Percentiles rank a stretch among this genome's conserved stretches.
phyloP scores from a whole-genome alignment of 2,888 invertebrate genomes.

The Neocrepidodera transversa region DNA sequence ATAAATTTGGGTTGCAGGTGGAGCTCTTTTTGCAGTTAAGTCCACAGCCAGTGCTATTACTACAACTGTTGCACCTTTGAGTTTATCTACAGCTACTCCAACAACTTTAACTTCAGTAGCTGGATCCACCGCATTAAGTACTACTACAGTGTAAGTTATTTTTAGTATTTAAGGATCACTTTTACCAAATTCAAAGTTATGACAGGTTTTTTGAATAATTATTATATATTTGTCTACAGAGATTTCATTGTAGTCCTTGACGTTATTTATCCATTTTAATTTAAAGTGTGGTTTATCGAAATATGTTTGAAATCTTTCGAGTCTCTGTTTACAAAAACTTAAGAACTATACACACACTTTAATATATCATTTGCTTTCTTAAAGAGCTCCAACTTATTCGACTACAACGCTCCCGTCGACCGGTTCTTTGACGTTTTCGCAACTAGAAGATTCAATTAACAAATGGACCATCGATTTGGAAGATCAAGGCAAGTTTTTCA shows the following conservation, averaged over 20 bases:
- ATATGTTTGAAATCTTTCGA: neutral
- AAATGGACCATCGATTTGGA: constrained; percentile 94
- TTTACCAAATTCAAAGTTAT: too few relatives aligned
- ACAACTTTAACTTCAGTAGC: constrained; percentile 12
- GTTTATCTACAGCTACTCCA: constrained; percentile 14
- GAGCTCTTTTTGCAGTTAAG: neutral
- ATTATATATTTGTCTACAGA: too few relatives aligned
- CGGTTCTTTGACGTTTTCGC: constrained; percentile 76
- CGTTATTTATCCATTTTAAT: too few relatives aligned
- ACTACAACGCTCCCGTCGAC: constrained; percentile 53
- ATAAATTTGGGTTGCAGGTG: neutral
- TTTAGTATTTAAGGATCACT: too few relatives aligned
- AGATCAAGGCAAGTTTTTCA: constrained; percentile 90
- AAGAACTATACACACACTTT: too few relatives aligned
- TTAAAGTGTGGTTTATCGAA: neutral
- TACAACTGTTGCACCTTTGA: neutral
- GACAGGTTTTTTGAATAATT: too few relatives aligned
- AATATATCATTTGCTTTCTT: constrained; percentile 20
- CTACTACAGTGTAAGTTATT: constrained; percentile 12
- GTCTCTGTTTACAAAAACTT: neutral
- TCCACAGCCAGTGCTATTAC: neutral
- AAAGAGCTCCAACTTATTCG: constrained; percentile 41
- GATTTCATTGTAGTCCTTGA: too few relatives aligned
- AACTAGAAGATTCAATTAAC: constrained; percentile 90
- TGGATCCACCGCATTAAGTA: constrained; percentile 9